A percentile compares a stretch with the other conserved stretches of the same genome.
These are phyloP conservation scores for Tuta absoluta DNA, from an alignment of 2,888 invertebrate genomes.

Conservation along the genomic window DNA sequence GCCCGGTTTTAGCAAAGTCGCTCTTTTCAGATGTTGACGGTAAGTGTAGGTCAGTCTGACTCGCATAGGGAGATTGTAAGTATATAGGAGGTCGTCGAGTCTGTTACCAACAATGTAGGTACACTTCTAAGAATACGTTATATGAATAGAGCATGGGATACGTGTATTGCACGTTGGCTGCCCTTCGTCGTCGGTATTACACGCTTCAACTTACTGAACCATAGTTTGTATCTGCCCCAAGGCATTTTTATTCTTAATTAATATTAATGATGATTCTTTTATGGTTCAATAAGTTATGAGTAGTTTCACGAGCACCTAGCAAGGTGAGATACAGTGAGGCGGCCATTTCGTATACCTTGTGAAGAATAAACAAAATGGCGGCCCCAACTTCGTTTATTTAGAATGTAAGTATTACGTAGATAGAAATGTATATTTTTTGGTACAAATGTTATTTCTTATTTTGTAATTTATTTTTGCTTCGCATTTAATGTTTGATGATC, in stretches of 20 bases:
- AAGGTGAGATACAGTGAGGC: slow-evolving; percentile 54
- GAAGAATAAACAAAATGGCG: slow-evolving; percentile 62
- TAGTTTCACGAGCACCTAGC: slow-evolving; percentile 48
- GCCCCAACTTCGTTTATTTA: slow-evolving; percentile 56
- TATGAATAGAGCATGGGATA: slow-evolving; percentile 55
- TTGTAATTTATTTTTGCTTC: slow-evolving; percentile 70
- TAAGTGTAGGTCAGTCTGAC: slow-evolving; percentile 76
- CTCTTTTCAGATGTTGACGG: slow-evolving; percentile 82
- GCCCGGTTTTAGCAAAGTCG: slow-evolving; percentile 69
- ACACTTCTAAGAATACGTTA: slow-evolving; percentile 40
- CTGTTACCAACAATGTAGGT: slow-evolving; percentile 46
- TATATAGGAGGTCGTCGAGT: slow-evolving; percentile 44
- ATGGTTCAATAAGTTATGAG: slow-evolving; percentile 46
- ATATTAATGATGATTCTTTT: not conserved
- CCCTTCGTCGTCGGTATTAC: slow-evolving; percentile 43
- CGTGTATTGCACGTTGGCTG: slow-evolving; percentile 52
- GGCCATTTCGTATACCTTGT: slow-evolving; percentile 64
- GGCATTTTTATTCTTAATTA: not conserved
- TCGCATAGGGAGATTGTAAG: slow-evolving; percentile 64
- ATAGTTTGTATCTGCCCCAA: not conserved
- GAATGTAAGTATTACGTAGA: slow-evolving; percentile 74
- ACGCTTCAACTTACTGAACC: slow-evolving; percentile 41
- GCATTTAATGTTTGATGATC: slow-evolving; percentile 78
- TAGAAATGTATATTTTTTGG: slow-evolving; percentile 60
- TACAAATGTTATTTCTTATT: slow-evolving; percentile 70